A percentile compares a stretch with the other conserved stretches of the same genome.
Evolutionary conservation across 2,113 vertebrate genomes (phyloP).

Genomic region (Otolemur garnettii): DNA sequence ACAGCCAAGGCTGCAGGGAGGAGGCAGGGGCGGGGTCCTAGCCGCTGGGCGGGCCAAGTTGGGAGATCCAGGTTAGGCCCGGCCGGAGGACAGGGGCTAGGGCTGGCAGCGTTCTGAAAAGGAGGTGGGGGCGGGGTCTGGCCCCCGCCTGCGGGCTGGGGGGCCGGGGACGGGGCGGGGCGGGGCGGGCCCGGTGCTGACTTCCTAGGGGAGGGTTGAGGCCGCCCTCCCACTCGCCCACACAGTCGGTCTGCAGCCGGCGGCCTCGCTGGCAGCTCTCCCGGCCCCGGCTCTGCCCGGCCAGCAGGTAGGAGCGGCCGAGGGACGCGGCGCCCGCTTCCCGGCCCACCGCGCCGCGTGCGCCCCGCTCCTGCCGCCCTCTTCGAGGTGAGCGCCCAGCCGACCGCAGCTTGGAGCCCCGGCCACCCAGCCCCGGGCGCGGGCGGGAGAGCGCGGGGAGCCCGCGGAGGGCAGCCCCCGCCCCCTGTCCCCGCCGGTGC

Average conservation of each 20-base stretch:
- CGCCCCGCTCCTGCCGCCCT: constrained; percentile 10
- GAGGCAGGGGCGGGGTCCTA: constrained; percentile 34
- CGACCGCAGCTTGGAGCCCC: neutral
- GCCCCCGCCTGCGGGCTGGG: neutral
- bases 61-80: constrained; percentile 51
- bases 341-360: constrained; percentile 11
- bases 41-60: neutral
- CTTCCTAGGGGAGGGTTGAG: constrained; percentile 77
- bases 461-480: neutral
- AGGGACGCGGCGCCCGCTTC: neutral
- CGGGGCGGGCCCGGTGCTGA: constrained; percentile 75
- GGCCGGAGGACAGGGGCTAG: neutral
- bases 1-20: neutral
- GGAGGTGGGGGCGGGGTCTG: constrained; percentile 57
- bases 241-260: constrained; percentile 35
- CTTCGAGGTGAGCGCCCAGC: constrained; percentile 73
- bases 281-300: neutral
- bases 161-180: constrained; percentile 46
- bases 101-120: neutral
- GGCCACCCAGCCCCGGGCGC: neutral
- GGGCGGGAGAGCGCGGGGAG: neutral
- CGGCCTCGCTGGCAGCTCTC: neutral
- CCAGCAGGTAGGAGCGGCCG: constrained; percentile 71
- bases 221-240: constrained; percentile 74
- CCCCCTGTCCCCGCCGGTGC: neutral